Percentiles rank a stretch among this genome's conserved stretches.
Evolutionary conservation across 2,888 invertebrate genomes (phyloP).

Genomic region (Athalia rosae): DNA sequence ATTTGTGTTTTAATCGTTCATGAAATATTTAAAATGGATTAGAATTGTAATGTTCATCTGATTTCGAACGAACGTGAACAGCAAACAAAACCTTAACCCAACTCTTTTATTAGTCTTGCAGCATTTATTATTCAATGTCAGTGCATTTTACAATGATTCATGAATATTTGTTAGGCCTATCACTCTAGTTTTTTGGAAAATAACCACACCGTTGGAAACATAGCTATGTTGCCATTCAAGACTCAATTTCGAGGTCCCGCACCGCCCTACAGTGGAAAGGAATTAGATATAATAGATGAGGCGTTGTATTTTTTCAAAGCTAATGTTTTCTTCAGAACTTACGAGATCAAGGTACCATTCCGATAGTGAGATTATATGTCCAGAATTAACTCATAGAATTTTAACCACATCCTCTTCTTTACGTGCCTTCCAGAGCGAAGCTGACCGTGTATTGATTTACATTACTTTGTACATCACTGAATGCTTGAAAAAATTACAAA

Average conservation of each 20-base stretch:
- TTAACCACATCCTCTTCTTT: conserved; percentile 35
- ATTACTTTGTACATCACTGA: conserved; percentile 98
- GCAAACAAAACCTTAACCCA: conserved; percentile 3
- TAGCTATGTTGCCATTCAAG: conserved; percentile 92
- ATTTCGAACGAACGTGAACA: background rate
- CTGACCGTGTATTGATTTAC: conserved; percentile 97
- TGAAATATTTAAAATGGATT: background rate
- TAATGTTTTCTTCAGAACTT: conserved; percentile 98
- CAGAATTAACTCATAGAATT: conserved; percentile 34
- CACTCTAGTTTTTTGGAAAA: conserved; percentile 91
- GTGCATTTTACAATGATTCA: conserved; percentile 4
- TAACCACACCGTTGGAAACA: conserved; percentile 88
- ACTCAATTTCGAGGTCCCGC: conserved; percentile 96
- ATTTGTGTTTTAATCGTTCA: background rate
- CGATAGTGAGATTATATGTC: conserved; percentile 16
- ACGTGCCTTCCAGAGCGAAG: conserved; percentile 85
- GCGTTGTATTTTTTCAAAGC: conserved; percentile 98
- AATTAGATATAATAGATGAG: conserved; percentile 96
- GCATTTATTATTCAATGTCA: background rate
- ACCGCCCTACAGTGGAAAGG: conserved; percentile 78
- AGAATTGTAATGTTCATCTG: background rate
- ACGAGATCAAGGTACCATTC: conserved; percentile 92
- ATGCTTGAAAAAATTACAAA: conserved; percentile 95
- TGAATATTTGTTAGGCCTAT: conserved; percentile 84
- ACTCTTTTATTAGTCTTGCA: background rate